These are phyloP conservation scores for Zaprionus africanus DNA, from an alignment of 1,140 invertebrate species.

Conservation along the genomic window DNA sequence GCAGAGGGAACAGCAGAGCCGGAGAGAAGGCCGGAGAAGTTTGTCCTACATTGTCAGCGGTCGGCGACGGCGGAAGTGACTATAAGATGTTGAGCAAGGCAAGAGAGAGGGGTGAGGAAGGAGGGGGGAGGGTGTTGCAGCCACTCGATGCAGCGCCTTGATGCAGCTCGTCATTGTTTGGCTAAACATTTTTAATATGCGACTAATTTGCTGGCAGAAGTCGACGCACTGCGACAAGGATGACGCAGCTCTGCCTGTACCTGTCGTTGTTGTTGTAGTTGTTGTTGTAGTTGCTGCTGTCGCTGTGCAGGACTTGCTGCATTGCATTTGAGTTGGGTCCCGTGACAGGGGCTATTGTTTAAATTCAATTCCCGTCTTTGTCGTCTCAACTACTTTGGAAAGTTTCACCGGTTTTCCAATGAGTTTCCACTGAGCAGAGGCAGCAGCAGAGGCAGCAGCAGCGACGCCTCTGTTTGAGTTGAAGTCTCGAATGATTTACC, in stretches of 20 bases:
- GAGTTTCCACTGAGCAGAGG: conserved; percentile 8
- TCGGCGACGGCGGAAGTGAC: background rate
- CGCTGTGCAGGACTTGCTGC: conserved; percentile 24
- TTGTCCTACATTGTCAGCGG: conserved; percentile 65
- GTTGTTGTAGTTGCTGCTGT: conserved; percentile 16
- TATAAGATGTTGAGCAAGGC: too few species aligned
- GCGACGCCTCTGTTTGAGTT: conserved; percentile 68
- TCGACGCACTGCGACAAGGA: conserved; percentile 65
- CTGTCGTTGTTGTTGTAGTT: background rate
- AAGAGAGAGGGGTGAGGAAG: background rate
- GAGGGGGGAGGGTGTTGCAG: background rate
- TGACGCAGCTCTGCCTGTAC: conserved; percentile 7
- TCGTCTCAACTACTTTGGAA: conserved; percentile 80
- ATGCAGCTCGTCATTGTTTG: conserved; percentile 67
- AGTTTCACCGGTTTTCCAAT: conserved; percentile 46
- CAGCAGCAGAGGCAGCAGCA: background rate
- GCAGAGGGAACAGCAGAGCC: conserved; percentile 32
- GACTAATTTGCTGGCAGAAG: conserved; percentile 71
- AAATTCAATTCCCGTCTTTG: conserved; percentile 81
- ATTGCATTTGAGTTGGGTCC: conserved; percentile 45
- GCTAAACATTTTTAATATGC: conserved; percentile 79
- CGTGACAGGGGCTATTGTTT: conserved; percentile 74
- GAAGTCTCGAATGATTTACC: conserved; percentile 83
- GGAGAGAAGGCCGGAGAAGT: conserved; percentile 42
- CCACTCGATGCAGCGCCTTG: conserved; percentile 27